Evolutionary conservation across 2,113 vertebrate genomes (phyloP).

Genomic region (Equus quagga): DNA sequence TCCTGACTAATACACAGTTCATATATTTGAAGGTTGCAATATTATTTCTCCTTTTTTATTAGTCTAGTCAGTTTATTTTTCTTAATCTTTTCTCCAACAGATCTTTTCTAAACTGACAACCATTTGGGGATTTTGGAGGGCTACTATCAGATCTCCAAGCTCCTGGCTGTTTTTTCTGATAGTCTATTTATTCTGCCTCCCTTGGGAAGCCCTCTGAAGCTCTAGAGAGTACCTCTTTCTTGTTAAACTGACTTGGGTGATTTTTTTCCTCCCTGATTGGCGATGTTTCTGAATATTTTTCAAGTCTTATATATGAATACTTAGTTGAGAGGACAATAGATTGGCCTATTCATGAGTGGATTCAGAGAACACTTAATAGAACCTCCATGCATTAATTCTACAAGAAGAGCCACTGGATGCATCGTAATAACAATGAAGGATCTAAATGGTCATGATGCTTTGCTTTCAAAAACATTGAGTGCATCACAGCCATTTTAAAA

Average conservation of each 20-base stretch:
- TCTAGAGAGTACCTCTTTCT: slow-evolving; percentile 25
- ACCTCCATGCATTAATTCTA: slow-evolving; percentile 64
- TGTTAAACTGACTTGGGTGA: not conserved
- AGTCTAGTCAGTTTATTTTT: slow-evolving; percentile 22
- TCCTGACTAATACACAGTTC: not conserved
- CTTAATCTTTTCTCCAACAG: not conserved
- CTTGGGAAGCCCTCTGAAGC: not conserved
- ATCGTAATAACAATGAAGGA: slow-evolving; percentile 47
- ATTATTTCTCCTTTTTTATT: slow-evolving; percentile 17
- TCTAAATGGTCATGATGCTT: slow-evolving; percentile 62
- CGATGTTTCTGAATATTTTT: slow-evolving; percentile 63
- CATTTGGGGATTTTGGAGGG: not conserved
- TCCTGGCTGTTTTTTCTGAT: not conserved
- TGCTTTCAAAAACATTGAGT: slow-evolving; percentile 66
- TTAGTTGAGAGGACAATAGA: slow-evolving; percentile 53
- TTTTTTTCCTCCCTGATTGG: not conserved
- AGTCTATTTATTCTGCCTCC: not conserved
- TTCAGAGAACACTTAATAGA: slow-evolving; percentile 73
- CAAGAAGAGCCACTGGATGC: slow-evolving; percentile 29
- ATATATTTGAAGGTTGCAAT: not conserved
- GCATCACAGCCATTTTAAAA: slow-evolving; percentile 59
- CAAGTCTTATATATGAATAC: slow-evolving; percentile 54
- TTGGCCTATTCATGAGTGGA: slow-evolving; percentile 50
- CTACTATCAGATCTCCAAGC: not conserved
- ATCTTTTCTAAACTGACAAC: not conserved